Base-by-base conservation (phyloP, 2,888 invertebrate species). In the Habrosyne pyritoides region DNA sequence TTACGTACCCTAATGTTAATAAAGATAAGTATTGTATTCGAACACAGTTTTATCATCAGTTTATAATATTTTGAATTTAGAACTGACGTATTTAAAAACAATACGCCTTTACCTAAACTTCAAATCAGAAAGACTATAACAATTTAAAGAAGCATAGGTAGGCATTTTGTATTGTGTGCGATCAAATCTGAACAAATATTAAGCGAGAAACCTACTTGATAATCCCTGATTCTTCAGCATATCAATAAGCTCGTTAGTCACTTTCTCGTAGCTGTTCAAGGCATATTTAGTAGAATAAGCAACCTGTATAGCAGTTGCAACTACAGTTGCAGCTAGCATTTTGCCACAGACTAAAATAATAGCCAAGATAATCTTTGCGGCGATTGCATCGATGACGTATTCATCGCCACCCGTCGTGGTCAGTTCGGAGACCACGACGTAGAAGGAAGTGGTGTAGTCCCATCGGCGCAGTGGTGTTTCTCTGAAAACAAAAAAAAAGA, bases 211-310 rank as follows among this genome's bases (percentile, higher is more conserved):
- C 79, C 78, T 63, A 91, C 91, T 71, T 14, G 91, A 92, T 18
- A 92, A 61, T 22, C 91, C 91, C 56, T 92, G 91, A 65, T 89
- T 92, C 63, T 81, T 89, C 55, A 91, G 59, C 63, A 87, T 79
- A 67, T 88, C 87, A 56, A 90, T 85, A 0, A 92, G 79, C 55
- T 89, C 84, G 10, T 61, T 69, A 0, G 86, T 87, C 26, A 71
- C 73, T 51, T 69, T 83, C 61, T 91, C 91, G 46, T 91, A 92
- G 0, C 69, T 73, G 3, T 84, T 87, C 21, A 91, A 61, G 0
- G 89, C 86, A 47, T 86, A 85, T 64, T 89, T 88, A 1, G 79
- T 81, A 0, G 90, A 86, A 54, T 85, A 86, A 0, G 89, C 84
- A 0, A 90, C 66, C 54, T 91, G 91, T 59, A 91, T 87, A 0